Conservation (phyloP, 2,888 invertebrate genomes). For the Tolmerus cingulatus region DNA sequence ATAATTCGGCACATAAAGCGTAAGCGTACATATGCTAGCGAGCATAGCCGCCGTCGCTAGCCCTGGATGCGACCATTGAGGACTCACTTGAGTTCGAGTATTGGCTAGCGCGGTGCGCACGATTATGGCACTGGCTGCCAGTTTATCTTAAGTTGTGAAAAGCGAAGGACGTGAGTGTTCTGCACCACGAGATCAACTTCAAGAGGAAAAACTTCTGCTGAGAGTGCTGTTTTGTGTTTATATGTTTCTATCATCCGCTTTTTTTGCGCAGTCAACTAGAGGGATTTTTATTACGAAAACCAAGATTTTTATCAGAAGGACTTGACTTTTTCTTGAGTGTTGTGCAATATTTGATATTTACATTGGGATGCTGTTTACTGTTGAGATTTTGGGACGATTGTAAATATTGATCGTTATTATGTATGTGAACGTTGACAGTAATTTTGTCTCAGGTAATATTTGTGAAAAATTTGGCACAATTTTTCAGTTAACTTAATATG, state of each 20-base stretch:
- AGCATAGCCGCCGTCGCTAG: background rate
- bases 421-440: conserved; percentile 62
- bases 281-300: background rate
- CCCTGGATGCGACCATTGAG: background rate
- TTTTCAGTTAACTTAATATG: background rate
- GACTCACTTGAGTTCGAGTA: conserved; percentile 19
- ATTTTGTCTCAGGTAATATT: conserved; percentile 61
- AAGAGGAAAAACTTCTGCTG: conserved; percentile 14
- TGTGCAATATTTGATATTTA: conserved; percentile 37
- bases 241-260: background rate
- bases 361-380: conserved; percentile 10
- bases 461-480: background rate
- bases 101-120: background rate
- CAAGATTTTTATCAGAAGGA: conserved; percentile 29
- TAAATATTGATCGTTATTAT: conserved; percentile 50
- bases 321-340: conserved; percentile 30
- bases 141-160: conserved; percentile 30
- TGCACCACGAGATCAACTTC: background rate
- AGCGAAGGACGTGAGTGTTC: conserved; percentile 31
- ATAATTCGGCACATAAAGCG: background rate
- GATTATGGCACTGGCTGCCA: background rate
- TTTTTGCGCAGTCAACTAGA: background rate
- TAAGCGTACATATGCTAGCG: background rate
- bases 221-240: conserved; percentile 28
- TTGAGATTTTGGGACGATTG: background rate